phyloP scores from a whole-genome alignment of 92 coral and sea anemone species.

The Siderastrea siderea region DNA sequence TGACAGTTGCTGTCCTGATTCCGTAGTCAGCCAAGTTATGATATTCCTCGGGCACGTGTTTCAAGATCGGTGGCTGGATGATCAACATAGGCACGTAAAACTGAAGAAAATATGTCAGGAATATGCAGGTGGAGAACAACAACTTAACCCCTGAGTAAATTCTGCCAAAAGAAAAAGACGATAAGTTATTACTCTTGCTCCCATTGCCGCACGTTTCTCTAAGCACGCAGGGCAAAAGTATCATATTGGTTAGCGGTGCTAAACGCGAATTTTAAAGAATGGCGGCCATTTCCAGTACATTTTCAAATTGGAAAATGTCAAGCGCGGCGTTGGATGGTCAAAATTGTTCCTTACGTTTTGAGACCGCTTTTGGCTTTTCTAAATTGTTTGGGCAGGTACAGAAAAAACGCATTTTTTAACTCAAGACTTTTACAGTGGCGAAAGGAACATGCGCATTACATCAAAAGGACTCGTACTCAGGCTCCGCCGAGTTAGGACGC shows the following conservation, averaged over 20 bases:
- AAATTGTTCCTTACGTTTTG: too few species aligned
- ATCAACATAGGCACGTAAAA: conserved; percentile 93
- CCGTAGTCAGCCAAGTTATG: conserved; percentile 63
- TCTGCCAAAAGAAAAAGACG: conserved; percentile 36
- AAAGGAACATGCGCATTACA: too few species aligned
- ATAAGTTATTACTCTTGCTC: neutral
- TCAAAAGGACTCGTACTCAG: neutral
- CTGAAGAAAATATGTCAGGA: conserved; percentile 93
- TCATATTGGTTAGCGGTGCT: too few species aligned
- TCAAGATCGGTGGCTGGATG: conserved; percentile 76
- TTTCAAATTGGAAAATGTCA: too few species aligned
- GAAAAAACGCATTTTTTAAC: too few species aligned
- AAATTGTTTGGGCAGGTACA: too few species aligned
- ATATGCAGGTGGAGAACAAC: conserved; percentile 77
- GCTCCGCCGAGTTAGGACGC: neutral
- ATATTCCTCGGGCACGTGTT: conserved; percentile 67
- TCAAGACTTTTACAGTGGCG: too few species aligned
- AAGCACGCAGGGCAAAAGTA: too few species aligned
- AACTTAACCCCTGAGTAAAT: conserved; percentile 82
- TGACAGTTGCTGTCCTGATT: conserved; percentile 77
- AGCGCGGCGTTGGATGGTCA: too few species aligned
- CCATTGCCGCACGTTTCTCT: too few species aligned
- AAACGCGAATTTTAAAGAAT: too few species aligned
- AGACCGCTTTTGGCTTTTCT: neutral
- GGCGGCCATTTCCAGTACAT: too few species aligned